phyloP scores from a whole-genome alignment of 2,888 invertebrate species.

The Parnassius mnemosyne region DNA sequence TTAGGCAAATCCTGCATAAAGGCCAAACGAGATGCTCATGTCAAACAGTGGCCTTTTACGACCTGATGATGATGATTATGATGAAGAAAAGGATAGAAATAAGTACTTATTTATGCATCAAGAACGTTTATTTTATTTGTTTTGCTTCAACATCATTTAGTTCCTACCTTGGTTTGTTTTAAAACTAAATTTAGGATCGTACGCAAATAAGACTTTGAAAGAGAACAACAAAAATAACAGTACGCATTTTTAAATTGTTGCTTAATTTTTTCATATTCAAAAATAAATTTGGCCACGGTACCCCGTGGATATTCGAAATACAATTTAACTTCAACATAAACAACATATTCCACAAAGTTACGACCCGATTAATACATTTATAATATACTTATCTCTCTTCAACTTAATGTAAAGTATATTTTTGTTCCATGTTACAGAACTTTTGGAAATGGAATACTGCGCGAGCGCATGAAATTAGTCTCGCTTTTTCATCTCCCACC shows the following conservation, averaged over 20 bases:
- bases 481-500: conserved; percentile 73
- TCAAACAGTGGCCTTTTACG: too few relatives aligned
- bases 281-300: conserved; percentile 29
- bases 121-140: too few relatives aligned
- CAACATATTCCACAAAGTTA: conserved; percentile 72
- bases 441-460: conserved; percentile 71
- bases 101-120: too few relatives aligned
- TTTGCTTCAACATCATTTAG: too few relatives aligned
- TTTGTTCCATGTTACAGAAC: conserved; percentile 48
- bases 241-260: conserved; percentile 15
- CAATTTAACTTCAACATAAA: conserved; percentile 51
- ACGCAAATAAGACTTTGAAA: conserved; percentile 4
- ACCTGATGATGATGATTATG: too few relatives aligned
- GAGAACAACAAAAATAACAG: conserved; percentile 2
- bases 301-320: conserved; percentile 32
- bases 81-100: too few relatives aligned
- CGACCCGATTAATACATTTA: conserved; percentile 75
- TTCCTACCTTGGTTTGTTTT: too few relatives aligned
- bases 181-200: not conserved
- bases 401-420: conserved; percentile 21
- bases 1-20: too few relatives aligned
- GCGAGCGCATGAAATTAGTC: conserved; percentile 74
- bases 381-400: conserved; percentile 47
- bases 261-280: conserved; percentile 29
- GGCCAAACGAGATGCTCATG: too few relatives aligned